Conservation (phyloP, 2,113 vertebrate genomes). For the Scytalopus superciliaris region DNA sequence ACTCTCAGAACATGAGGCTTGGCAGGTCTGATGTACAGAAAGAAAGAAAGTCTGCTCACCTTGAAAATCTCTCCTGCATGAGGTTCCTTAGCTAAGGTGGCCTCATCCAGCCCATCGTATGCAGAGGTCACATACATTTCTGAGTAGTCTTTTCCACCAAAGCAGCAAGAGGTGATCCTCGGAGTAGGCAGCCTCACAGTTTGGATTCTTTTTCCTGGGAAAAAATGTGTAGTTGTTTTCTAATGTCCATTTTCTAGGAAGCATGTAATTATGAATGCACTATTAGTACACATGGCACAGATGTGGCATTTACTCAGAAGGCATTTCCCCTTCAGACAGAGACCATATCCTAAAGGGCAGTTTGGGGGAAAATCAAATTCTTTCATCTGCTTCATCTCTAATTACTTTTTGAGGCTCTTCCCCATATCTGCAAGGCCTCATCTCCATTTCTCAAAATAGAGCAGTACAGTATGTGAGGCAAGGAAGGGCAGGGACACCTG, state of each 20-base stretch:
- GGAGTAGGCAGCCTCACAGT: constrained; percentile 78
- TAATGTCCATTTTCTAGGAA: background rate
- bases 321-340: background rate
- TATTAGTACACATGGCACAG: background rate
- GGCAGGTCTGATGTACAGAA: background rate
- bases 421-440: rapidly evolving
- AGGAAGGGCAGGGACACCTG: background rate
- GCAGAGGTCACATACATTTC: constrained; percentile 89
- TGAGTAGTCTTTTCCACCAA: constrained; percentile 83
- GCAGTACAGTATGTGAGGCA: background rate
- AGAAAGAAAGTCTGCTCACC: constrained; percentile 54
- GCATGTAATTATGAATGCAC: background rate
- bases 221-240: background rate
- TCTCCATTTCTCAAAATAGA: background rate
- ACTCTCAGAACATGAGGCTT: background rate
- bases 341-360: background rate
- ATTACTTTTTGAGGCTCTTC: background rate
- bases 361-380: background rate
- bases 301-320: background rate
- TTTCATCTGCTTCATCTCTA: background rate
- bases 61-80: constrained; percentile 83
- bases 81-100: constrained; percentile 71
- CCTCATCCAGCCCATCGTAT: constrained; percentile 71
- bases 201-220: constrained; percentile 79
- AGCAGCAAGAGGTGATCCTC: constrained; percentile 87